phyloP scores from a whole-genome alignment of 1,140 invertebrate genomes.

The Heliconius hermathena region DNA sequence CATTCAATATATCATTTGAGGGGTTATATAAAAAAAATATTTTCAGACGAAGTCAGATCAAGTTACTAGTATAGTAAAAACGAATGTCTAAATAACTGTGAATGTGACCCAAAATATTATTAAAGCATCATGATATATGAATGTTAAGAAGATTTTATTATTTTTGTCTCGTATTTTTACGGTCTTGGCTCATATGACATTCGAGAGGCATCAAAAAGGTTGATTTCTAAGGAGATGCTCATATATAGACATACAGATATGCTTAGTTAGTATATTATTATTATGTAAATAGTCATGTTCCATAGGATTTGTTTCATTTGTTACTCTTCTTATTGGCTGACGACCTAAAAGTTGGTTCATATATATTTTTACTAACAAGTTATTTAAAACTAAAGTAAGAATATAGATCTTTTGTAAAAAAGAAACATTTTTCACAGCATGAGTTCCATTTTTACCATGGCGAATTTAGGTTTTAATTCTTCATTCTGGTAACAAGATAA shows the following conservation, averaged over 20 bases:
- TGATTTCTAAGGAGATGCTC: neutral
- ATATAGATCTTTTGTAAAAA: too few species aligned
- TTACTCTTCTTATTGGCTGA: neutral
- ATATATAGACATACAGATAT: neutral
- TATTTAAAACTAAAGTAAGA: too few species aligned
- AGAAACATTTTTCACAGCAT: too few species aligned
- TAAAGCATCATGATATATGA: slow-evolving; percentile 1
- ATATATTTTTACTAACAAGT: too few species aligned
- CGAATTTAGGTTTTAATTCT: too few species aligned
- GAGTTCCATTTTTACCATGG: too few species aligned
- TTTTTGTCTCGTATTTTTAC: slow-evolving; percentile 12
- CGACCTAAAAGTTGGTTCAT: too few species aligned
- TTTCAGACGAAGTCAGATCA: neutral
- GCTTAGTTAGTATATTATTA: neutral
- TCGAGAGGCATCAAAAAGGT: slow-evolving; percentile 5
- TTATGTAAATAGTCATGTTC: neutral
- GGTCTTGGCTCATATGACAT: neutral
- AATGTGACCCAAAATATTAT: slow-evolving; percentile 11
- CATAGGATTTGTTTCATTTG: neutral
- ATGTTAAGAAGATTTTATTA: slow-evolving; percentile 9
- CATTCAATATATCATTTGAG: too few species aligned
- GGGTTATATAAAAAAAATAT: too few species aligned
- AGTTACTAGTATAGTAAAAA: neutral
- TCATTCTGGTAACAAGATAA: too few species aligned
- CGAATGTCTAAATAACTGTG: neutral